Base-by-base conservation (phyloP, 1,140 invertebrate genomes). In the Ostrea edulis region DNA sequence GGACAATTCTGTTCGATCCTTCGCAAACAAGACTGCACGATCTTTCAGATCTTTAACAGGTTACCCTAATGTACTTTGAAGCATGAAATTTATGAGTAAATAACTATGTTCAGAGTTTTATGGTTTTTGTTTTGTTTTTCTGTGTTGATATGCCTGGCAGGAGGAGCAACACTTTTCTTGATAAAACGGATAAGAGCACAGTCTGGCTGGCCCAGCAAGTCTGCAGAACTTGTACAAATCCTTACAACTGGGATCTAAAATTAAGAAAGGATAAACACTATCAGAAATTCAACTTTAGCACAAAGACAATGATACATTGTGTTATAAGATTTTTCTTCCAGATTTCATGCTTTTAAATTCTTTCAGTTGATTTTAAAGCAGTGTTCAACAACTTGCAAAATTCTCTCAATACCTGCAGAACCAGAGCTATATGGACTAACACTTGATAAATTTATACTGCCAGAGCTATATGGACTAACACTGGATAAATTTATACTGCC, bases 121-220 rank as follows among this genome's bases (percentile, higher is more conserved):
- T 77, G 68, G 68, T 35, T 77, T 77, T 77, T 77, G 25, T 77
- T 77, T 77, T 12, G 68, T 77, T 77, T 77, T 77, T 77, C 68
- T 77, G 14, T 77, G 68, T 77, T 77, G 68, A 77, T 77, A 77
- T 35, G 68, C 29, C 17, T 77, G 68, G 25, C 68, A 77, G 22
- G 68, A 77, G 68, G 68, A 77, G 25, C 68, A 77, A 25, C 68
- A 77, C 7, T 77, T 77, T 29, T 77, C 68, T 77, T 77, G 29
- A 25, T 77, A 77, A 35, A 77, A 77, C 4, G 68, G 68, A 17
- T 77, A 77, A 12, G 68, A 77, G 29, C 68, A 77, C 11, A 77
- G 68, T 17, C 68, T 25, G 25, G 68, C 68, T 77, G 68, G 68
- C 9, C 68, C 68, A 11, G 68, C 68, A 4, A 77, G 29, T 77